Base-by-base conservation (phyloP, 2,888 invertebrate species). In the Trissoscelio sp. region DNA sequence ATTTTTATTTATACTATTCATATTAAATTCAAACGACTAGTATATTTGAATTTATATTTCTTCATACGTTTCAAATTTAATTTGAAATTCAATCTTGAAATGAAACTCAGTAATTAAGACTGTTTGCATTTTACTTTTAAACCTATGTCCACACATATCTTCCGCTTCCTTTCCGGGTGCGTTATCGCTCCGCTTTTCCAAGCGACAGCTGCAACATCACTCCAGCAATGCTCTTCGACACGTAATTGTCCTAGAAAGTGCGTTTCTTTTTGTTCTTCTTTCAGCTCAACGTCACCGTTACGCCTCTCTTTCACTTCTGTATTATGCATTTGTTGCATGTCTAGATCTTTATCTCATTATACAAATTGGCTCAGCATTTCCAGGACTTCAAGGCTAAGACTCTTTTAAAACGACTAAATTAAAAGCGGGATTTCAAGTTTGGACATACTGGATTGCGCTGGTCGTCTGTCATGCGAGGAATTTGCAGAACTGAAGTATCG, bases 201-300 rank as follows among this genome's bases (percentile, higher is more conserved):
- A 46, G 44, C 69, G 62, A 62, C 77, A 81, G 73, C 75, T 80
- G 79, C 74, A 39, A 46, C 79, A 51, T 66, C 55, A 55, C 39
- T 42, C 16, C 39, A 16, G 22, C 46, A 31, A 24, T 72, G 67
- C 77, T 77, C 70, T 80, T 78, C 67, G 75, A 70, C 79, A 81
- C 83, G 77, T 83, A 84, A 82, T 79, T 85, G 82, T 83, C 81
- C 79, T 80, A 84, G 83, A 83, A 83, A 84, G 77, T 75, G 57
- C 69, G 69, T 78, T 75, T 79, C 77, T 75, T 81, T 81, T 62
- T 82, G 78, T 78, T 83, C 83, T 82, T 83, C 83, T 75, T 75
- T 81, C 39, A 70, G 57, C 74, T 31, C 70, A 79, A 81, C 73
- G 64, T 77, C 79, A 55, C 64, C 80, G 70, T 81, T 58, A 79